Percentiles rank a stretch among this genome's conserved stretches.
Conservation (phyloP, 2,113 vertebrate genomes). For the Callocephalon fimbriatum region DNA sequence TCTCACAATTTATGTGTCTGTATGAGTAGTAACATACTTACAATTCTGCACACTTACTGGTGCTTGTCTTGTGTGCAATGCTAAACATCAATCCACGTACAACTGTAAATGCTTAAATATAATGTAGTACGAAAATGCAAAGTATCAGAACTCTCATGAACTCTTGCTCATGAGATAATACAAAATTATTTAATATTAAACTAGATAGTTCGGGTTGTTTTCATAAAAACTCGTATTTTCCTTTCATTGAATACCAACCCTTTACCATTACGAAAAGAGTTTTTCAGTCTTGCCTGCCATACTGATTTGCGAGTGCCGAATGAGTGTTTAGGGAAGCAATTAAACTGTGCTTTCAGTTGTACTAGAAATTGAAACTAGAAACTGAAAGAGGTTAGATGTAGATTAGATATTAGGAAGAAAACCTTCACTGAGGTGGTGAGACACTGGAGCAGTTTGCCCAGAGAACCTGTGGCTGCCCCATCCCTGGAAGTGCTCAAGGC, state of each 20-base stretch:
- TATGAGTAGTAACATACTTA: neutral
- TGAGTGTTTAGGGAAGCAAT: neutral
- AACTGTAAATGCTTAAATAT: neutral
- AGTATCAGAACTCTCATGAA: neutral
- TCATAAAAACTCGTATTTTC: neutral
- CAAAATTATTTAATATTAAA: neutral
- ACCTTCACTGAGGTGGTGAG: neutral
- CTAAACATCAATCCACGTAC: neutral
- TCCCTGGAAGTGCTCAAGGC: neutral
- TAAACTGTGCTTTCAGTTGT: neutral
- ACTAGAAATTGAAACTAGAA: neutral
- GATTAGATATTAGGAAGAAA: neutral
- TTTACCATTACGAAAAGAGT: neutral
- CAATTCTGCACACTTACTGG: neutral
- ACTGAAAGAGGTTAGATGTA: neutral
- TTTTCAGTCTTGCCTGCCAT: neutral
- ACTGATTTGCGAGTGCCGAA: neutral
- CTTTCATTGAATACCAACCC: neutral
- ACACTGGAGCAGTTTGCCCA: neutral
- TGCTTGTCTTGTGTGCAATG: neutral
- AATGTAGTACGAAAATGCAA: neutral
- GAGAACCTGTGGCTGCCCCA: neutral
- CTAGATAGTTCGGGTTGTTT: neutral
- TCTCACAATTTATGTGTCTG: neutral
- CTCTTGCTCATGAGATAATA: neutral